phyloP scores from a whole-genome alignment of 1,140 invertebrate genomes.

The Gryon sp. region DNA sequence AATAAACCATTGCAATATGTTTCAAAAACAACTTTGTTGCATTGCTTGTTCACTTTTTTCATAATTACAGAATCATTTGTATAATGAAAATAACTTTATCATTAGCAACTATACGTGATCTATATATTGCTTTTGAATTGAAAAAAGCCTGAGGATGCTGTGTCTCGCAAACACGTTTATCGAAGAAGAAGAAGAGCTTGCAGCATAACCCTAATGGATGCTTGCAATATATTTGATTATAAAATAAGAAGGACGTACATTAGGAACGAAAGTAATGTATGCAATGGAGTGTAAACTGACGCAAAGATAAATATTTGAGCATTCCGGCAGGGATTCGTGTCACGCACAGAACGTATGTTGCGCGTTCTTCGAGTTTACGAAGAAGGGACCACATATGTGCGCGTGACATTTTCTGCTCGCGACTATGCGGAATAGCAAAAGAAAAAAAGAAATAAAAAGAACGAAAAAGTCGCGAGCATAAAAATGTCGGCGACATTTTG shows the following conservation, averaged over 20 bases:
- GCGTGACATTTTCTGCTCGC: conserved; percentile 37
- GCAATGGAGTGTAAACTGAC: conserved; percentile 52
- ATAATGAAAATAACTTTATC: too few relatives aligned
- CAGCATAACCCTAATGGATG: conserved; percentile 25
- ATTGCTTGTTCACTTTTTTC: too few relatives aligned
- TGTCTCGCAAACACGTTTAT: background rate
- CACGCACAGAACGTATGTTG: conserved; percentile 41
- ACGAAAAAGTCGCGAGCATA: too few relatives aligned
- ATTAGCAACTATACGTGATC: conserved; percentile 27
- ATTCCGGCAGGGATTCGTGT: conserved; percentile 46
- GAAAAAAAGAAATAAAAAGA: too few relatives aligned
- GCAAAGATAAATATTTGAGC: conserved; percentile 61
- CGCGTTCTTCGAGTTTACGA: conserved; percentile 34
- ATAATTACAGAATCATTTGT: too few relatives aligned
- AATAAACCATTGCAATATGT: too few relatives aligned
- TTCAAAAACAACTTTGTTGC: too few relatives aligned
- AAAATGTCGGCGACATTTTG: conserved; percentile 10
- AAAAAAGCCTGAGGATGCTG: background rate
- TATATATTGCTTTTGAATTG: background rate
- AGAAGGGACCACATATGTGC: conserved; percentile 38
- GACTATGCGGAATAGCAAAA: conserved; percentile 11
- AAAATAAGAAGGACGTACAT: conserved; percentile 44
- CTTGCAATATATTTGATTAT: conserved; percentile 50
- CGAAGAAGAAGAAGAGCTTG: background rate
- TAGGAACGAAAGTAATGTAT: conserved; percentile 48